A percentile compares a stretch with the other conserved stretches of the same genome.
Conservation (phyloP, 2,888 invertebrate genomes). For the Tipula helvola region DNA sequence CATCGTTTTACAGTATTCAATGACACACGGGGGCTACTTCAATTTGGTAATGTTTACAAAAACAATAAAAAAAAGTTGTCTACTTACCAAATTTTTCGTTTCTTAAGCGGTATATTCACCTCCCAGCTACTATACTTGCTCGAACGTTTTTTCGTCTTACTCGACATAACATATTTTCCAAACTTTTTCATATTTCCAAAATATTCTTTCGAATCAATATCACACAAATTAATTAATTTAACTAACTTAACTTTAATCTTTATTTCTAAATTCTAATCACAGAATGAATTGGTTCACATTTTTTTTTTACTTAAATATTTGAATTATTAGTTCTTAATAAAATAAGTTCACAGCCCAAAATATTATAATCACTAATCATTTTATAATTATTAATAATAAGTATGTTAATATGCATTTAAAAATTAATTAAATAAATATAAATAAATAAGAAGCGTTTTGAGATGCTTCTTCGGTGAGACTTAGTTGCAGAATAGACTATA, state of each 20-base stretch:
- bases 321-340: background rate
- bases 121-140: background rate
- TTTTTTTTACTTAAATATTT: background rate
- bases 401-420: background rate
- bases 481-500: background rate
- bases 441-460: background rate
- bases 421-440: background rate
- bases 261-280: background rate
- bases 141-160: background rate
- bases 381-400: background rate
- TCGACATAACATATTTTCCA: background rate
- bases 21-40: too few species aligned
- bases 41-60: too few species aligned
- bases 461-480: background rate
- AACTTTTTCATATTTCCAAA: background rate
- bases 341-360: background rate
- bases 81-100: background rate
- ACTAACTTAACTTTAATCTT: background rate
- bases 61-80: too few species aligned
- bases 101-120: background rate
- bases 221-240: background rate
- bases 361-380: background rate
- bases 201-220: background rate
- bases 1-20: too few species aligned
- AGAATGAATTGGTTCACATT: background rate